Base-by-base conservation (phyloP, 1,140 invertebrate genomes). In the Palaemon carinicauda region DNA sequence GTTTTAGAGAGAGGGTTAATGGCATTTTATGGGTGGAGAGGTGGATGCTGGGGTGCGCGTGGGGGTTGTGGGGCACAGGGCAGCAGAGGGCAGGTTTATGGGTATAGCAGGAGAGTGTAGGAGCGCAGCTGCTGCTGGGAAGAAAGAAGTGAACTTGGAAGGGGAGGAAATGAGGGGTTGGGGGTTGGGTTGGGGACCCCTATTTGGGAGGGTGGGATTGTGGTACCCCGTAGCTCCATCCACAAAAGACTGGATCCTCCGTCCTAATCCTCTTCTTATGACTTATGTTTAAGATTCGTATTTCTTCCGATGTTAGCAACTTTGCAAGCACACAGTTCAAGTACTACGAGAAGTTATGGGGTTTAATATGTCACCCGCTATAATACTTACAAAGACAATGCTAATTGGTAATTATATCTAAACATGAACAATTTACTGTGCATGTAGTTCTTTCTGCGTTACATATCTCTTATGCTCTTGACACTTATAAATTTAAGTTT, bases 191-290 rank as follows among this genome's bases (percentile, higher is more conserved):
- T n/a, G n/a, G n/a, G n/a, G n/a, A n/a, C n/a, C n/a, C n/a, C n/a
- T n/a, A n/a, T n/a, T n/a, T n/a, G 51, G 50, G 51, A 12, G 51
- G 50, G 51, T 7, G 15, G 33, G 41, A 52, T 52, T 24, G 41
- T 15, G 75, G 33, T 24, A 41, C 41, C 33, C 41, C 41, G 41
- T 41, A 41, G 41, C n/a, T 29, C 60, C 60, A 19, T 78, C 75
- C 51, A 78, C 75, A 78, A 78, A 78, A 78, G 75, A 78, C 75
- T 78, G 19, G n/a, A 15, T 52, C 41, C 51, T 51, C 24, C 75
- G 75, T 78, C 24, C 75, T 51, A 24, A 51, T 50, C n/a, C 41
- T 50, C 50, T 50, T 29, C 50, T 27, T 24, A 50, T 51, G 33
- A 52, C 50, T 27, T n/a, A 24, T 21, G 24, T 52, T 52, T 21